Percentiles rank a stretch among this genome's conserved stretches.
Conservation (phyloP, 2,888 invertebrate species). For the Epistrophella euchroma region DNA sequence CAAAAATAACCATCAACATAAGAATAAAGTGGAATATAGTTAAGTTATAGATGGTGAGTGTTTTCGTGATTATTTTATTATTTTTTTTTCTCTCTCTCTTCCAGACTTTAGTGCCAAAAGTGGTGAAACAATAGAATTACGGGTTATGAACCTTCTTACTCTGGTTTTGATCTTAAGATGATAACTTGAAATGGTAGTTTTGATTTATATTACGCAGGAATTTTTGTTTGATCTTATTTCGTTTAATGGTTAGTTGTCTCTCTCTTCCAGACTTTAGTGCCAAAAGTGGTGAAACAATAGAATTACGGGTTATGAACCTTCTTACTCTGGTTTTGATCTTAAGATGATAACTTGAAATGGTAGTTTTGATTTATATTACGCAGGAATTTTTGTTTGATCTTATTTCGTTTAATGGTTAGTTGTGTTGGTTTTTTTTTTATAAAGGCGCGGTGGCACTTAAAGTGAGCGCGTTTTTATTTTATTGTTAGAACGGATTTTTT, state of each 20-base stretch:
- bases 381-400: slow-evolving; percentile 43
- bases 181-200: slow-evolving; percentile 31
- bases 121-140: slow-evolving; percentile 55
- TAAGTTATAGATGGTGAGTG: slow-evolving; percentile 60
- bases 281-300: slow-evolving; percentile 57
- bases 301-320: slow-evolving; percentile 63
- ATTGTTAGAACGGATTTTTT: slow-evolving; percentile 14
- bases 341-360: slow-evolving; percentile 27
- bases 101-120: slow-evolving; percentile 40
- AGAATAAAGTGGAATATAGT: slow-evolving; percentile 46
- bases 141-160: slow-evolving; percentile 57
- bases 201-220: slow-evolving; percentile 53
- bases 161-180: slow-evolving; percentile 41
- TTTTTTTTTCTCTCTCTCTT: background rate
- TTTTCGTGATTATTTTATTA: slow-evolving; percentile 22
- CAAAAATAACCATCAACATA: background rate
- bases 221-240: slow-evolving; percentile 42
- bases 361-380: slow-evolving; percentile 54
- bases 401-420: slow-evolving; percentile 9
- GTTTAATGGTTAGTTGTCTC: slow-evolving; percentile 3
- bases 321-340: slow-evolving; percentile 37
- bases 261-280: slow-evolving; percentile 15
- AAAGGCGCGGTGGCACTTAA: slow-evolving; percentile 46
- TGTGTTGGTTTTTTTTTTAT: slow-evolving; percentile 4
- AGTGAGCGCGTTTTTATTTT: slow-evolving; percentile 30